Conservation (phyloP, 2,797 vertebrate genomes). For the Sciaenops ocellatus region DNA sequence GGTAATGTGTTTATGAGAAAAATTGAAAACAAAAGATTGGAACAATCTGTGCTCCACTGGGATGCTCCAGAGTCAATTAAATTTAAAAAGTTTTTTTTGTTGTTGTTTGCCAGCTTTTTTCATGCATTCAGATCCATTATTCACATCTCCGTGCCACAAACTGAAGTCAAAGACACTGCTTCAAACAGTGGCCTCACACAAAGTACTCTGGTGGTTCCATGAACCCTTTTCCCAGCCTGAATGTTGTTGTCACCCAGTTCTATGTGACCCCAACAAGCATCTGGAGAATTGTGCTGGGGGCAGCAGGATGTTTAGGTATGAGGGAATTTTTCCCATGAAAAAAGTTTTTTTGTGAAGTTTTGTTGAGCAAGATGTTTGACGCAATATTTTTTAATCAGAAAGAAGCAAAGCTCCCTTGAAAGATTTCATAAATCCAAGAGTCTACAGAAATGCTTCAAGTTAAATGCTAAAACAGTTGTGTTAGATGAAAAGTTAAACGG, state of each 20-base stretch:
- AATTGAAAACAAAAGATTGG: constrained; percentile 27
- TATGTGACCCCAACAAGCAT: constrained; percentile 36
- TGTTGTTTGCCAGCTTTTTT: constrained; percentile 34
- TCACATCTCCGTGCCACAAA: constrained; percentile 33
- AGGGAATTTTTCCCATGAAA: constrained; percentile 10
- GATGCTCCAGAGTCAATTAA: constrained; percentile 7
- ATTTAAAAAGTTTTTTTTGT: constrained; percentile 4
- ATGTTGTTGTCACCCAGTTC: constrained; percentile 35
- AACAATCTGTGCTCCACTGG: constrained; percentile 30
- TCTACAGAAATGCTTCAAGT: background rate
- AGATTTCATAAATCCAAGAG: background rate
- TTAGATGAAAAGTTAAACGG: background rate
- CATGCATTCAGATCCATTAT: constrained; percentile 27
- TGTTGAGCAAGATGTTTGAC: constrained; percentile 1
- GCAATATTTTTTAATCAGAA: background rate
- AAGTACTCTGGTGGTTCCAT: constrained; percentile 33
- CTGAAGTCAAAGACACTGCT: constrained; percentile 24
- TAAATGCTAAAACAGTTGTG: background rate
- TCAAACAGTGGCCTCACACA: constrained; percentile 40
- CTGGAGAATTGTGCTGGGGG: constrained; percentile 23
- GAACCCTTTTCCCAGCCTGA: constrained; percentile 23
- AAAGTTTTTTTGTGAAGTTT: background rate
- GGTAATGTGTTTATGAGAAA: constrained; percentile 10
- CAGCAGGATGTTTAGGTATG: constrained; percentile 32
- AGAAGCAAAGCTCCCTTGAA: background rate